Evolutionary conservation across 2,888 invertebrate species (phyloP).

Genomic region (Polyommatus icarus): DNA sequence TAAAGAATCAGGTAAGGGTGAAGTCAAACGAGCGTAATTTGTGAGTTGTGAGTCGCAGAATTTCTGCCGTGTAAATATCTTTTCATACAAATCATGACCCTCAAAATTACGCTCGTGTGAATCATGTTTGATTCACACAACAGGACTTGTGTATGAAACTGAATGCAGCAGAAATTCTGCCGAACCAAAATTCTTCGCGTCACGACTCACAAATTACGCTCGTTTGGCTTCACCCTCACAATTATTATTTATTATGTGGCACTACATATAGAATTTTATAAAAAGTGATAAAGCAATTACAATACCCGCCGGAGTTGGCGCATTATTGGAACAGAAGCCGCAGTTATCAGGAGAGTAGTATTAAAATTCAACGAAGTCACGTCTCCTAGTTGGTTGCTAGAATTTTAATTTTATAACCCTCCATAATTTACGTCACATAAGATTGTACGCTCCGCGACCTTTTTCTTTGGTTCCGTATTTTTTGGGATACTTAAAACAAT

Average conservation of each 20-base stretch:
- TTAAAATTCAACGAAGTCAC: conserved; percentile 49
- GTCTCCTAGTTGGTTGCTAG: conserved; percentile 47
- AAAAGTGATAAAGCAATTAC: conserved; percentile 22
- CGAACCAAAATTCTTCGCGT: too few relatives aligned
- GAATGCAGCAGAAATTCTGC: too few relatives aligned
- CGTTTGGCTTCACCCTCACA: too few relatives aligned
- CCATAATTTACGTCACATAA: conserved; percentile 46
- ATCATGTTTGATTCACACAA: too few relatives aligned
- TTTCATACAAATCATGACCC: too few relatives aligned
- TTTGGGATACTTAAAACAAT: not conserved
- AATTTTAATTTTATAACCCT: conserved; percentile 62
- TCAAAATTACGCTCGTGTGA: too few relatives aligned
- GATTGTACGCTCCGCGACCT: conserved; percentile 31
- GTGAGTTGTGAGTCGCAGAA: too few relatives aligned
- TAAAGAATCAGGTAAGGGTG: not conserved
- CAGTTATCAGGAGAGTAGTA: conserved; percentile 32
- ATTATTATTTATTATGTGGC: not conserved
- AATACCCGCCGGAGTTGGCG: not conserved
- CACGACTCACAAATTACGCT: too few relatives aligned
- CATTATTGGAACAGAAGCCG: conserved; percentile 31
- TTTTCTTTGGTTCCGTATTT: not conserved
- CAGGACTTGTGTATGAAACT: too few relatives aligned
- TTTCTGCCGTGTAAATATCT: too few relatives aligned
- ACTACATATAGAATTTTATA: not conserved
- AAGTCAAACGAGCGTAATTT: too few relatives aligned